Evolutionary conservation across 2,113 vertebrate genomes (phyloP), one percentile per base, ranked within the genome.

Genomic region (Entelurus aequoreus): DNA sequence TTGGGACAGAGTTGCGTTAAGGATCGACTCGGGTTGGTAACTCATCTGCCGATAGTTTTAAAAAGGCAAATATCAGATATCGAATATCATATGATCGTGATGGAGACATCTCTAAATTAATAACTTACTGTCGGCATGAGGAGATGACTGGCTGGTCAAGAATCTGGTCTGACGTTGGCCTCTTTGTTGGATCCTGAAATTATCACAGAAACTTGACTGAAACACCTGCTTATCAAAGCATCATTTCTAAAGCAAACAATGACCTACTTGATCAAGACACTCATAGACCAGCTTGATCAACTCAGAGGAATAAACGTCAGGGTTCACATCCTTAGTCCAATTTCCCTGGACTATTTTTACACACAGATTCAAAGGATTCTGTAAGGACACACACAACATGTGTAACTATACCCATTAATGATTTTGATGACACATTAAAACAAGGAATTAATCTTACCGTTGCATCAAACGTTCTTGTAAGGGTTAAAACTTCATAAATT

Each of bases 281-380:
- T 91, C 88, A 14, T 94, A 93, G 49, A 98, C 94, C 87, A 96
- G 88, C 52, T 94, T 89, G 76, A 96, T 95, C 76, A 98, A 57
- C 6, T 88, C 94, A 60, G 92, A 7, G 6, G 94, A 93, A 76
- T 94, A 98, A 53, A 93, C 81, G 59, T 90, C 93, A 0, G 94
- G 92, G 84, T 95, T 93, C 69, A 96, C 90, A 54, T 98, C 95
- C 94, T 96, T 94, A 44, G 95, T 94, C 11, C 95, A 94, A 85
- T 97, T 98, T 60, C 97, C 97, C 77, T 98, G 95, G 37, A 99
- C 96, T 62, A 99, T 99, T 92, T 98, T 98, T 78, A 98, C 94
- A 84, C 97, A 99, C 44, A 99, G 89, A 80, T 99, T 99, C 77
- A 99, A 87, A 5, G 95, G 92, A 75, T 99, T 99, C 97, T 99